Evolutionary conservation across 2,888 invertebrate genomes (phyloP).

Genomic region (Camptogramma bilineatum): DNA sequence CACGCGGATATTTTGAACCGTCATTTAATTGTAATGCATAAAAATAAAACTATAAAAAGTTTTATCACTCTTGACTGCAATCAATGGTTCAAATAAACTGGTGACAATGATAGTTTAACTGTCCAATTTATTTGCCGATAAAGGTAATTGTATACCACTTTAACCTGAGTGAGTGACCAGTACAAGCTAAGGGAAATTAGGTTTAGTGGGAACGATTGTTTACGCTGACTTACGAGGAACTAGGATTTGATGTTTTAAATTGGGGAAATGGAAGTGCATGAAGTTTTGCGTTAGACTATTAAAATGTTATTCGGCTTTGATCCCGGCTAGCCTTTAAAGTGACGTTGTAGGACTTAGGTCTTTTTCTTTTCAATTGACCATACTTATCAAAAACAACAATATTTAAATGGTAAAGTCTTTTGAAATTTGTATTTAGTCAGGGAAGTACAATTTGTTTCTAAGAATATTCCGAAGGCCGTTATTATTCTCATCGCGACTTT

Average conservation of each 20-base stretch:
- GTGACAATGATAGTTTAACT: slow-evolving; percentile 30
- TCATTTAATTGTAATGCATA: slow-evolving; percentile 28
- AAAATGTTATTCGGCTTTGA: too few relatives aligned
- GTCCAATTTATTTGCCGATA: slow-evolving; percentile 30
- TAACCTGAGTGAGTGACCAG: too few relatives aligned
- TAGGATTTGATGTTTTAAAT: too few relatives aligned
- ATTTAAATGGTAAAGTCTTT: not conserved
- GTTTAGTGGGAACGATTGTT: too few relatives aligned
- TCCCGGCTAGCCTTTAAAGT: too few relatives aligned
- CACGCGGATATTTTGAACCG: slow-evolving; percentile 14
- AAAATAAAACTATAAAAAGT: slow-evolving; percentile 28
- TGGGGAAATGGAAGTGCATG: too few relatives aligned
- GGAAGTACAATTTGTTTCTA: not conserved
- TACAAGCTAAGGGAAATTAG: slow-evolving; percentile 8
- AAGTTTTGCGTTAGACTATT: too few relatives aligned
- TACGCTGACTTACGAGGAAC: too few relatives aligned
- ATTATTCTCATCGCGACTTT: not conserved
- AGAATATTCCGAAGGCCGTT: not conserved
- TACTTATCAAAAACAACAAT: not conserved
- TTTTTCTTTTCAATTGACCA: not conserved
- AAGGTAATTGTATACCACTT: slow-evolving; percentile 24
- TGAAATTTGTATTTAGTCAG: not conserved
- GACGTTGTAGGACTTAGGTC: too few relatives aligned
- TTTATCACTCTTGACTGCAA: slow-evolving; percentile 24
- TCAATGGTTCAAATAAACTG: slow-evolving; percentile 26